Conservation (phyloP, 1,140 invertebrate species). For the Drosophila orena region DNA sequence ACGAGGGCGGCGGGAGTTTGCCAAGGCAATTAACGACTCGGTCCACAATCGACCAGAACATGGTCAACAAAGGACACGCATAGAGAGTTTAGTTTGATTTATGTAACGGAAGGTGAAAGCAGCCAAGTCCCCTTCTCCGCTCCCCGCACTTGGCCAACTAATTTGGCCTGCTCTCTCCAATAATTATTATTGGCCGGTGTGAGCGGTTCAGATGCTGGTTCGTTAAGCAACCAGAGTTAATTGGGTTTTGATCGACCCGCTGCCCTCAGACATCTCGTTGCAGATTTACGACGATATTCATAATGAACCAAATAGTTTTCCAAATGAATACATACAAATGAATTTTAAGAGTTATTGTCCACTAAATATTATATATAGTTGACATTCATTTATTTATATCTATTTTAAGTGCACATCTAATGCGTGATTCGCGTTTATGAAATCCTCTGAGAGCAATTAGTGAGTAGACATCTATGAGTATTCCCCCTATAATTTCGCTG, state of each 20-base stretch:
- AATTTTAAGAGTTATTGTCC: not conserved
- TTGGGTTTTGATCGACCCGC: constrained; percentile 52
- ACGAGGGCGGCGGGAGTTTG: constrained; percentile 16
- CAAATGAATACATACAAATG: not conserved
- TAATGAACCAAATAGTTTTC: constrained; percentile 1
- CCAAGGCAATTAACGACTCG: constrained; percentile 52
- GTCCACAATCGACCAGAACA: constrained; percentile 34
- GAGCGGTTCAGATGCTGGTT: constrained; percentile 26
- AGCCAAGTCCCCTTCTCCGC: not conserved
- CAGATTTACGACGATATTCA: constrained; percentile 11
- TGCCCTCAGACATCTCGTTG: constrained; percentile 6
- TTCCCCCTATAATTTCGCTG: not conserved
- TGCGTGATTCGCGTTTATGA: not conserved
- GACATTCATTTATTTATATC: no score
- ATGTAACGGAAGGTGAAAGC: constrained; percentile 21
- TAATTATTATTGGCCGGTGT: constrained; percentile 63
- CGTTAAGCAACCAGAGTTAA: constrained; percentile 54
- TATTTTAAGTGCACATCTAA: no score
- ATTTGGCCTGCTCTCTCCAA: constrained; percentile 57
- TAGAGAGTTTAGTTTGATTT: constrained; percentile 33
- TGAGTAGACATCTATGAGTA: constrained; percentile 2
- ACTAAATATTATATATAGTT: no score
- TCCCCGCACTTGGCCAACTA: constrained; percentile 22
- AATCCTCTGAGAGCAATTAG: constrained; percentile 23
- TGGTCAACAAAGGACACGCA: constrained; percentile 43